These are phyloP conservation scores for Vicugna pacos DNA, from an alignment of 2,113 vertebrate species.

Conservation along the genomic window DNA sequence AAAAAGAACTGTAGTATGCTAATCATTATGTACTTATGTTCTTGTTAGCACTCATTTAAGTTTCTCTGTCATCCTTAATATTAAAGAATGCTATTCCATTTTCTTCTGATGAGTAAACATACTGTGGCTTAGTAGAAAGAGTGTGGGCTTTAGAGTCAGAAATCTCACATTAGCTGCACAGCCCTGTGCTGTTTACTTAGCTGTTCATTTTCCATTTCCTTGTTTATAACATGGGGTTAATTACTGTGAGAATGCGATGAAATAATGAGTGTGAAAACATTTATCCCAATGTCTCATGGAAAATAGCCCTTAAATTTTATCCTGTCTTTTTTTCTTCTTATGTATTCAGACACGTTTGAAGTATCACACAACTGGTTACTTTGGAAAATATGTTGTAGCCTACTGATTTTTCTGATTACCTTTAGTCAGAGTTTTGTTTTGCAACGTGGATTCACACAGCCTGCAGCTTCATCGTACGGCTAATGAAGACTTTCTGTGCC, in stretches of 20 bases:
- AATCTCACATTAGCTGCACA: background rate
- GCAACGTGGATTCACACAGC: background rate
- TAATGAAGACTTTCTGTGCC: slow-evolving; percentile 5
- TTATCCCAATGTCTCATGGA: slow-evolving; percentile 11
- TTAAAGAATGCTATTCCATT: background rate
- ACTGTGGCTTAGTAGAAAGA: background rate
- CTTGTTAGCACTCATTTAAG: background rate
- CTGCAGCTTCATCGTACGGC: background rate
- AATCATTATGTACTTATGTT: background rate
- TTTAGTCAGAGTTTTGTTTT: slow-evolving; percentile 48
- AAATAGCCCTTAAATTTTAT: slow-evolving; percentile 49
- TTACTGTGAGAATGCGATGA: background rate
- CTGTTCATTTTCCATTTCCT: background rate
- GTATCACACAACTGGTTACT: background rate
- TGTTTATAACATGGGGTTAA: background rate
- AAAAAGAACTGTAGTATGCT: background rate
- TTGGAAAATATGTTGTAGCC: slow-evolving; percentile 14
- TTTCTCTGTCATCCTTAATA: background rate
- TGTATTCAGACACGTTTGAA: slow-evolving; percentile 32
- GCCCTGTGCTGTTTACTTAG: background rate
- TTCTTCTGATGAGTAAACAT: background rate
- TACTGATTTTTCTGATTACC: slow-evolving; percentile 37
- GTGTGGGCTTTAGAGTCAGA: background rate
- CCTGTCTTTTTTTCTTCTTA: background rate
- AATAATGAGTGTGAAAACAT: slow-evolving; percentile 22